Base-by-base conservation (phyloP, 2,113 vertebrate species). In the Toxotes chatareus region DNA sequence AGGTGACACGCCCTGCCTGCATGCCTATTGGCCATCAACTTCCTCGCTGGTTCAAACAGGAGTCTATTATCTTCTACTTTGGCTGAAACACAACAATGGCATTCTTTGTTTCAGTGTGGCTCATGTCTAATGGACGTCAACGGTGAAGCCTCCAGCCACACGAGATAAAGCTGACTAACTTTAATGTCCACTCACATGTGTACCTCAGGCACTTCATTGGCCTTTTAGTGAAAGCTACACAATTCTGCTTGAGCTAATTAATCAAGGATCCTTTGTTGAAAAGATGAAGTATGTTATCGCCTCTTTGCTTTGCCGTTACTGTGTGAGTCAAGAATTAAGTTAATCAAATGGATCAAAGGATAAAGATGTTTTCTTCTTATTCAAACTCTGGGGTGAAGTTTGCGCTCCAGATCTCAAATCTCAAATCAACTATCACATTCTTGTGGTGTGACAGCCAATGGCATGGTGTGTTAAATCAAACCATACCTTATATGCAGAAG, bases 251-350 rank as follows among this genome's bases (percentile, higher is more conserved):
- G 10, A 83, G 55, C 38, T 40, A 44, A 76, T 83, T 87, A 83
- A 90, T 91, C 72, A 92, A 73, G 14, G 40, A 44, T 74, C 56
- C 36, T 77, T 85, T 86, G 82, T 66, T 65, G 23, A 47, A 55
- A 42, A 78, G 55, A 70, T 2, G 7, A 72, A 42, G 7, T 8
- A 36, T 13, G 21, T 74, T 46, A 65, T 71, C 78, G 64, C 12
- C 60, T 67, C 38, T 63, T 64, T 76, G 11, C 14, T 40, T 60
- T 21, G 32, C 16, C 23, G 32, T 57, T 1, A 32, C 23, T 67
- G 49, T 44, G 19, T 64, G 46, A 40, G 62, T 40, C 44, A 3
- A 68, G 16, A 80, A 76, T 31, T 80, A 87, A 89, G 32, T 77
- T 11, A 88, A 88, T 82, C 80, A 92, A 83, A 44, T 7, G 3